Evolutionary conservation across 2,888 invertebrate genomes (phyloP).

Genomic region (Deilephila elpenor): DNA sequence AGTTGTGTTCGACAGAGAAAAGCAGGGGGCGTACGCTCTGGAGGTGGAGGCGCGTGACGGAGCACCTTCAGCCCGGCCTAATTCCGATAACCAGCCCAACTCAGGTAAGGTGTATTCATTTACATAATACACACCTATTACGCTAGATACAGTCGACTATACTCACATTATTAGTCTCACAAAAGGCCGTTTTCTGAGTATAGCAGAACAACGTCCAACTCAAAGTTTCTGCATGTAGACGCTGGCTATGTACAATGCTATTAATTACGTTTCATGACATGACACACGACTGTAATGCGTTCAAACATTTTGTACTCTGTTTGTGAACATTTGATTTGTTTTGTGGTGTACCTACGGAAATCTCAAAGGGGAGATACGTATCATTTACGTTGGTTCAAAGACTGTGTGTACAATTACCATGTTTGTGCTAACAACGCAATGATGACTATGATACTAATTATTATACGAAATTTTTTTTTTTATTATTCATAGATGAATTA

Average conservation of each 20-base stretch:
- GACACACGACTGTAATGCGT: background rate
- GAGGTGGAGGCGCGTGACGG: slow-evolving; percentile 99
- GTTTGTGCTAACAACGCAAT: background rate
- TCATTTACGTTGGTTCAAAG: background rate
- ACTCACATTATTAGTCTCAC: background rate
- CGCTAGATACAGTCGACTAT: too few relatives aligned
- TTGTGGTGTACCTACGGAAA: slow-evolving; percentile 36
- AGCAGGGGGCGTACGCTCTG: slow-evolving; percentile 98
- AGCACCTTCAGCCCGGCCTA: slow-evolving; percentile 97
- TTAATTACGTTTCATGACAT: slow-evolving; percentile 6
- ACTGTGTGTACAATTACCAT: background rate
- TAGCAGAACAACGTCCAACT: background rate
- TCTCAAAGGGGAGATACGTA: slow-evolving; percentile 33
- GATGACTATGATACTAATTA: too few relatives aligned
- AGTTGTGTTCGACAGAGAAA: slow-evolving; percentile 98
- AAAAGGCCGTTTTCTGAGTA: background rate
- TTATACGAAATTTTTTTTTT: too few relatives aligned
- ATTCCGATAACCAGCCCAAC: slow-evolving; percentile 96
- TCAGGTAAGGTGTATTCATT: slow-evolving; percentile 92
- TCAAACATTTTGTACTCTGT: background rate
- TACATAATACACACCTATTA: slow-evolving; percentile 28
- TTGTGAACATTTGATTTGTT: slow-evolving; percentile 36
- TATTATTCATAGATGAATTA: too few relatives aligned
- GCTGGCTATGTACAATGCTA: background rate
- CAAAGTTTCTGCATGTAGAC: background rate